phyloP scores from a whole-genome alignment of 1,140 invertebrate species.

The Physella acuta region DNA sequence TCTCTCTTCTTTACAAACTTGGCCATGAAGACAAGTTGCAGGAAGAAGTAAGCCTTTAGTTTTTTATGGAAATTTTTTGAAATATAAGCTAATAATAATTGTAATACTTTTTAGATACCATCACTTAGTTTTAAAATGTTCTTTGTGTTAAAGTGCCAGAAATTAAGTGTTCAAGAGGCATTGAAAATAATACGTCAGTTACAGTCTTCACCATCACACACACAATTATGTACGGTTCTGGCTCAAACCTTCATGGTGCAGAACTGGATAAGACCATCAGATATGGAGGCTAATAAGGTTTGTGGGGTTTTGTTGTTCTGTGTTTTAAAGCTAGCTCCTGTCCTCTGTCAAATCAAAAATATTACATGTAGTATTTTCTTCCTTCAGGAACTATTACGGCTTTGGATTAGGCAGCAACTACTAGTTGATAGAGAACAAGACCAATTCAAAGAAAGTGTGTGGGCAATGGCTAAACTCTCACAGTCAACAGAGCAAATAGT shows the following conservation, averaged over 20 bases:
- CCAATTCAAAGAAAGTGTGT: constrained; percentile 43
- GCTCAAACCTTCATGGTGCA: constrained; percentile 49
- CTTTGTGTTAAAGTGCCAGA: too few relatives aligned
- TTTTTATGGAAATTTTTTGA: background rate
- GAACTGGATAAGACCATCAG: constrained; percentile 43
- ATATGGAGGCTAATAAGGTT: constrained; percentile 42
- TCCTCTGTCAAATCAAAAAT: background rate
- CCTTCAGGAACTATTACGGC: constrained; percentile 38
- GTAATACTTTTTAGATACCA: background rate
- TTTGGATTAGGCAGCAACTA: constrained; percentile 46
- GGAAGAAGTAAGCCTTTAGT: constrained; percentile 42
- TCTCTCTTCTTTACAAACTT: constrained; percentile 39
- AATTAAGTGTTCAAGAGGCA: constrained; percentile 35
- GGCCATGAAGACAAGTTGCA: constrained; percentile 42
- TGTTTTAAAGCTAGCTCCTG: background rate
- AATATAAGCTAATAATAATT: background rate
- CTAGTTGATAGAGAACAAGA: constrained; percentile 40
- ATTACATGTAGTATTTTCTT: background rate
- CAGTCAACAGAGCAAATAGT: constrained; percentile 41
- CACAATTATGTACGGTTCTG: constrained; percentile 38
- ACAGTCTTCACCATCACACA: constrained; percentile 36
- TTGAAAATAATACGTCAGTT: constrained; percentile 39
- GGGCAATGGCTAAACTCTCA: constrained; percentile 49
- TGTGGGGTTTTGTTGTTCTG: constrained; percentile 6
- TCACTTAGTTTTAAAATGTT: too few relatives aligned